Evolutionary conservation across 2,113 vertebrate species (phyloP).

Genomic region (Bufo gargarizans): DNA sequence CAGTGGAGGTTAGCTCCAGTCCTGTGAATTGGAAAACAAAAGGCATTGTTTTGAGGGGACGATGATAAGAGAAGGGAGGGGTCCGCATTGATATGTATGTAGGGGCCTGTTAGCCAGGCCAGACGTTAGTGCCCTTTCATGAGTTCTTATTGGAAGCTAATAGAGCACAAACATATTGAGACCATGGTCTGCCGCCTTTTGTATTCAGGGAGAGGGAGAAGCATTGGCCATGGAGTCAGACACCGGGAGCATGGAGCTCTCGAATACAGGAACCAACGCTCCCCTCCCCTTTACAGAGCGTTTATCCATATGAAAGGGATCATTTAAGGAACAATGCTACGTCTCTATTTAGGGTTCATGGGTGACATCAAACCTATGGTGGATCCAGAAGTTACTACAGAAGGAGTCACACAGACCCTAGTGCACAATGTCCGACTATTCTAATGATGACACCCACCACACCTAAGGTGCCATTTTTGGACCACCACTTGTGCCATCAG

Average conservation of each 20-base stretch:
- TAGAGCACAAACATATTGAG: slow-evolving; percentile 9
- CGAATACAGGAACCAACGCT: not conserved
- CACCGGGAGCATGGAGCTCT: not conserved
- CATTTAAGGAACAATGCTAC: not conserved
- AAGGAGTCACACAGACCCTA: no score
- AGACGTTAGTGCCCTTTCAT: slow-evolving; percentile 35
- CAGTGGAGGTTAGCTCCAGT: not conserved
- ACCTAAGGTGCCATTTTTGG: no score
- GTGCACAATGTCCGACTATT: no score
- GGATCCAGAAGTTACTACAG: not conserved
- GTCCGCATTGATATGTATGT: not conserved
- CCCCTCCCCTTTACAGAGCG: not conserved
- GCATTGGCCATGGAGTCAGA: slow-evolving; percentile 31
- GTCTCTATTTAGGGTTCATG: not conserved
- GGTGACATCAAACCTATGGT: not conserved
- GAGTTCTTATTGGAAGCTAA: slow-evolving; percentile 22
- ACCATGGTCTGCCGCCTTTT: not conserved
- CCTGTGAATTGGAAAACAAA: slow-evolving; percentile 26
- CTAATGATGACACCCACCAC: no score
- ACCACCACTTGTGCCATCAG: no score
- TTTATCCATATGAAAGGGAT: not conserved
- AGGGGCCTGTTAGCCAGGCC: not conserved
- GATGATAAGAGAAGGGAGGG: not conserved
- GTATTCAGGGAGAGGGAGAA: slow-evolving; percentile 30
- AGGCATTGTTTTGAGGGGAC: slow-evolving; percentile 26